Conservation (phyloP, 2,888 invertebrate species). For the Eumerus sabulonum region DNA sequence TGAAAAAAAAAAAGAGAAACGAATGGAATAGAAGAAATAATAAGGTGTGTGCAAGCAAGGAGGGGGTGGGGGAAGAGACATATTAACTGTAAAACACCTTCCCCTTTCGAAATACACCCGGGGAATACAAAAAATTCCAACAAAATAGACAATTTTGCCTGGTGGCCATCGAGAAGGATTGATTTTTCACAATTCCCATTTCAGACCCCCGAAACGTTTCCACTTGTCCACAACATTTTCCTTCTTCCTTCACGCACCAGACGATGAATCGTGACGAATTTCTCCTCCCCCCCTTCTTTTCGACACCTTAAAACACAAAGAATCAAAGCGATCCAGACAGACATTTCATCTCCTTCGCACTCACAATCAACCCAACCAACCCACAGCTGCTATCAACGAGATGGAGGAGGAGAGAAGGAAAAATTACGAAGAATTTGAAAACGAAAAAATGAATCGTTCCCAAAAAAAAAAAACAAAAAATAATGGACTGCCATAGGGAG, state of each 20-base stretch:
- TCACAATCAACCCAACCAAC: conserved; percentile 3
- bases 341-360: conserved; percentile 29
- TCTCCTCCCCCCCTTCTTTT: background rate
- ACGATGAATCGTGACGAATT: no score
- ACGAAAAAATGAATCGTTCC: conserved; percentile 21
- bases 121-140: no score
- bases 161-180: no score
- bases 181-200: background rate
- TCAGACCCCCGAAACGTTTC: conserved; percentile 29
- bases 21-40: no score
- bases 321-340: conserved; percentile 1
- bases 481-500: background rate
- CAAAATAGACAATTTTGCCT: conserved; percentile 29
- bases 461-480: conserved; percentile 19
- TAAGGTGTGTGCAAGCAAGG: background rate
- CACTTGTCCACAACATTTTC: conserved; percentile 38
- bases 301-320: conserved; percentile 11
- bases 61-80: background rate
- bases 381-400: no score
- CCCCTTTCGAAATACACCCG: background rate
- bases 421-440: conserved; percentile 26
- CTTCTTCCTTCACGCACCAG: background rate
- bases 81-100: conserved; percentile 34
- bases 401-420: no score
- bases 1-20: no score